Base-by-base conservation (phyloP, 2,888 invertebrate genomes). In the Rhamnusium bicolor region DNA sequence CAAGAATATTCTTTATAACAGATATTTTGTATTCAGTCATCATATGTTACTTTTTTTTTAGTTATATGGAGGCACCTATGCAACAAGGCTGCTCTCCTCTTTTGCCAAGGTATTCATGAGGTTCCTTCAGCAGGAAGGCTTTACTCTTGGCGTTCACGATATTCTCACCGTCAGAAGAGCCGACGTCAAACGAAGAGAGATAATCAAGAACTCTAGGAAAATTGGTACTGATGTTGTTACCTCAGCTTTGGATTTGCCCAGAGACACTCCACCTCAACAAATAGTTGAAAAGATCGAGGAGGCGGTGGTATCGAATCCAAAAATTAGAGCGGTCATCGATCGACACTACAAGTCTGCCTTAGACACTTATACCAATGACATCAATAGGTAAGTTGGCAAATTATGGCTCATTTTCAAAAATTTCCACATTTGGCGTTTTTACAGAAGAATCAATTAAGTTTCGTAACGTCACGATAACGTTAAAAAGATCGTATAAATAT, bases 81-180 rank as follows among this genome's bases (percentile, higher is more conserved):
- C 98, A 0, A 94, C 94, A 58, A 91, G 92, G 63, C 87, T 99
- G 49, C 89, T 99, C 8, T 97, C 96, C 70, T 93, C 97, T 1
- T 94, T 99, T 83, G 96, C 98, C 0, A 95, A 97, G 87, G 89
- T 99, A 0, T 99, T 99, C 85, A 76, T 75, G 72, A 91, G 92
- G 73, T 98, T 94, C 85, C 90, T 99, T 1, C 98, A 98, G 89
- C 92, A 92, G 86, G 92, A 94, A 83, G 99, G 99, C 2, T 99
- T 99, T 85, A 97, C 98, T 0, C 90, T 99, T 19, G 98, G 99
- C 29, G 96, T 99, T 0, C 94, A 95, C 84, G 99, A 99, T 88
- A 98, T 99, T 89, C 88, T 99, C 12, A 94, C 98, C 0, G 90
- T 92, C 0, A 84, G 89, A 0, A 89, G 92, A 81, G 96, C 96